Evolutionary conservation across 2,113 vertebrate species (phyloP).

Genomic region (Oreochromis spilurus): DNA sequence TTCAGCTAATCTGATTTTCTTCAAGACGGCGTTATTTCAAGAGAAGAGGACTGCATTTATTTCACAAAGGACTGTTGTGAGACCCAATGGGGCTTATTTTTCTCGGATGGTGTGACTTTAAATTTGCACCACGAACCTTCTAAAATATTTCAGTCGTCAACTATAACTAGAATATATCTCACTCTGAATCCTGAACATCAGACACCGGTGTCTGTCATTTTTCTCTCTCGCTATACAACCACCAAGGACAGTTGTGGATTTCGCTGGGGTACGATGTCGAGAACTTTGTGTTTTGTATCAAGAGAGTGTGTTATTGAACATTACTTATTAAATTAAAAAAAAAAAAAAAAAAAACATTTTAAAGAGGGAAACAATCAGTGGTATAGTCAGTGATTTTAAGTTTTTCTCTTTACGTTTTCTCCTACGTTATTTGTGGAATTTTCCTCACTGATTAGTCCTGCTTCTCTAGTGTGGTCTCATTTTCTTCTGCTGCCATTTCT

Average conservation of each 20-base stretch:
- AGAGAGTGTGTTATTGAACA: neutral
- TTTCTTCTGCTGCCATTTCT: neutral
- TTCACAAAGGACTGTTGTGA: neutral
- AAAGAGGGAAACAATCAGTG: neutral
- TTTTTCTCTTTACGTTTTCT: neutral
- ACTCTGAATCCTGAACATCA: neutral
- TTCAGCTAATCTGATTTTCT: neutral
- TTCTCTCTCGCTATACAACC: neutral
- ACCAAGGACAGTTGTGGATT: neutral
- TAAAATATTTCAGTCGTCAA: neutral
- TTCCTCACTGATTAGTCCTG: neutral
- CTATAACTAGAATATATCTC: neutral
- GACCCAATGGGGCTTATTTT: neutral
- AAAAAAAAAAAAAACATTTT: neutral
- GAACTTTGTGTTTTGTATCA: neutral
- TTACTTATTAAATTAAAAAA: neutral
- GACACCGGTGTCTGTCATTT: neutral
- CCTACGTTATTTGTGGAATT: neutral
- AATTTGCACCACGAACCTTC: neutral
- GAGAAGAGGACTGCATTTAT: conserved; percentile 3
- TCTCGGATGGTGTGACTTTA: neutral
- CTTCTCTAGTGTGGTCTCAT: neutral
- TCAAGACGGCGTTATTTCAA: neutral
- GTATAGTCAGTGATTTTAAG: neutral
- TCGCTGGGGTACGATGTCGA: neutral